These are phyloP conservation scores for Chiridota heheva DNA, from an alignment of 35 echinoderm and acorn worm genomes.

Conservation along the genomic window DNA sequence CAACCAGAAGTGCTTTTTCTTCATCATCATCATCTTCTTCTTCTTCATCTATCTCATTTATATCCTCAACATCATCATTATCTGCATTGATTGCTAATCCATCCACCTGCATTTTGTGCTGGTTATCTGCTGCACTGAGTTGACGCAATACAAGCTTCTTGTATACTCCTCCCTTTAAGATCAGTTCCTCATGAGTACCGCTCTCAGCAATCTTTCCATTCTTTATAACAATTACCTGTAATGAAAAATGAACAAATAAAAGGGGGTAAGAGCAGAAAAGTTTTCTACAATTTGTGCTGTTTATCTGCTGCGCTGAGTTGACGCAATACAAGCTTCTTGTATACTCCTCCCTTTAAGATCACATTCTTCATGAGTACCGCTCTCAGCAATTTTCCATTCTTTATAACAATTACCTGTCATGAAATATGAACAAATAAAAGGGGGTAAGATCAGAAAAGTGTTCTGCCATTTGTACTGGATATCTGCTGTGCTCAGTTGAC, in stretches of 20 bases:
- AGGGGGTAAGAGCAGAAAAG: too few species aligned
- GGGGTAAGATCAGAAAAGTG: too few species aligned
- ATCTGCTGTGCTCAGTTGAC: conserved; percentile 69
- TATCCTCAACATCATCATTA: too few species aligned
- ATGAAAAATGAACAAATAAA: not conserved
- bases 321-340: conserved; percentile 91
- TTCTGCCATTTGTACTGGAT: too few species aligned
- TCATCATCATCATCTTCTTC: too few species aligned
- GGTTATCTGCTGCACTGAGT: conserved; percentile 50
- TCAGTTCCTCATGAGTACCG: conserved; percentile 85
- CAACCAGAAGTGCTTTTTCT: too few species aligned
- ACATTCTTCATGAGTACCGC: conserved; percentile 87
- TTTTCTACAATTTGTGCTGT: too few species aligned
- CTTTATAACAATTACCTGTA: conserved; percentile 91
- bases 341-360: conserved; percentile 77
- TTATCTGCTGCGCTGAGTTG: conserved; percentile 68
- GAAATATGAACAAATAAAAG: not conserved
- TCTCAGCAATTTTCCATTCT: conserved; percentile 80
- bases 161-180: conserved; percentile 85
- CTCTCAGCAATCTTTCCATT: conserved; percentile 79
- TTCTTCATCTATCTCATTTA: too few species aligned
- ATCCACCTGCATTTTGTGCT: too few species aligned
- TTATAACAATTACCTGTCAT: conserved; percentile 89
- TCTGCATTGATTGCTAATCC: too few species aligned
- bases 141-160: conserved; percentile 94